Conservation (phyloP, 2,113 vertebrate species). For the Pelobates fuscus region DNA sequence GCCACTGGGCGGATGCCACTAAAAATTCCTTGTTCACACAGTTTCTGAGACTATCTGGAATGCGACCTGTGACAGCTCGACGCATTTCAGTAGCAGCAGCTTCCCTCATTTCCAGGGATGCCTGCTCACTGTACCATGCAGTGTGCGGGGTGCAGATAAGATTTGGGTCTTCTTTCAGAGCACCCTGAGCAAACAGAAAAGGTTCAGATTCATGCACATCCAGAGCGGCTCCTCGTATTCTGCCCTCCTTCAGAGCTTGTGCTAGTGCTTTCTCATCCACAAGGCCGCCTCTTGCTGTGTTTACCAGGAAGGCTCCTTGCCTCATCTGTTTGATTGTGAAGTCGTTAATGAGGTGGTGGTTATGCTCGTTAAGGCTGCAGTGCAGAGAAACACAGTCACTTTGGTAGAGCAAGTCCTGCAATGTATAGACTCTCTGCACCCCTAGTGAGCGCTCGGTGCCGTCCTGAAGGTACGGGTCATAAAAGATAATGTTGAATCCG, state of each 20-base stretch:
- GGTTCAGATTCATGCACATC: too few relatives aligned
- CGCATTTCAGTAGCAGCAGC: conserved; percentile 95
- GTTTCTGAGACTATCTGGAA: conserved; percentile 95
- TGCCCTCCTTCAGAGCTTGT: too few relatives aligned
- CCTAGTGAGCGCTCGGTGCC: conserved; percentile 94
- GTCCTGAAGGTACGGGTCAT: conserved; percentile 97
- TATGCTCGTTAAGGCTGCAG: conserved; percentile 98
- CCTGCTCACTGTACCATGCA: conserved; percentile 97
- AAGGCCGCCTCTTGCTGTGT: too few relatives aligned
- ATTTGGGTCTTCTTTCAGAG: conserved; percentile 92
- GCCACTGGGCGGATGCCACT: conserved; percentile 88
- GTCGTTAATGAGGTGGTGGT: conserved; percentile 98
- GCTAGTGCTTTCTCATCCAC: too few relatives aligned
- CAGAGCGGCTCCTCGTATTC: too few relatives aligned
- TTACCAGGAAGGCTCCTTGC: too few relatives aligned
- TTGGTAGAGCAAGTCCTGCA: conserved; percentile 97
- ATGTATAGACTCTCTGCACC: conserved; percentile 93
- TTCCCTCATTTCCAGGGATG: conserved; percentile 95
- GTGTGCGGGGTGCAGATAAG: conserved; percentile 97
- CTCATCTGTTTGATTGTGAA: conserved; percentile 99
- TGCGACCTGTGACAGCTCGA: conserved; percentile 95
- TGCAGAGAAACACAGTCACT: conserved; percentile 97
- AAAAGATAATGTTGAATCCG: conserved; percentile 96
- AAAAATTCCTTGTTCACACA: conserved; percentile 98
- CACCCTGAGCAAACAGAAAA: conserved; percentile 94